These are phyloP conservation scores for Scartelaos histophorus DNA, from an alignment of 2,113 vertebrate species.

Conservation along the genomic window DNA sequence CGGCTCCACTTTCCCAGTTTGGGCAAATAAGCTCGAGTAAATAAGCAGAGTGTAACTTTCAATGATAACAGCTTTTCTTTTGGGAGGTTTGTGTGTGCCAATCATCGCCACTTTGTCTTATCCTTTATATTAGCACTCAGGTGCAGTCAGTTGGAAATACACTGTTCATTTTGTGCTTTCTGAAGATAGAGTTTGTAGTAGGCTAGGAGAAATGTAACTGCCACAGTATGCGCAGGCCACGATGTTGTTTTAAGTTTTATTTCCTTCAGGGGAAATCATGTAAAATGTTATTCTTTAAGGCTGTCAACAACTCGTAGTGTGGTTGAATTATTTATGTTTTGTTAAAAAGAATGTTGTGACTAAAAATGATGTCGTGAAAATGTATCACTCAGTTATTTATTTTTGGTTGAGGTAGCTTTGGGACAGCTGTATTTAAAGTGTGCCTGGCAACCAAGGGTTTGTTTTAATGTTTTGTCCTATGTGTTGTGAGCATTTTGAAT, in stretches of 20 bases:
- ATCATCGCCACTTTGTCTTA: constrained; percentile 17
- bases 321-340: constrained; percentile 6
- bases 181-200: constrained; percentile 23
- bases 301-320: not conserved
- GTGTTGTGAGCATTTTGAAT: not conserved
- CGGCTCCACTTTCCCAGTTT: not conserved
- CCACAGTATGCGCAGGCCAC: constrained; percentile 7
- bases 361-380: not conserved
- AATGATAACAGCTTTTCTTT: constrained; percentile 21
- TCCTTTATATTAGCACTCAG: constrained; percentile 43
- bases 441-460: not conserved
- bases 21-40: constrained; percentile 2
- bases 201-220: constrained; percentile 25
- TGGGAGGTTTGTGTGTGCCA: constrained; percentile 30
- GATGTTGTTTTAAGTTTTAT: constrained; percentile 10
- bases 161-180: constrained; percentile 43
- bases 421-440: not conserved
- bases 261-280: constrained; percentile 10
- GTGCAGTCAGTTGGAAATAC: constrained; percentile 34
- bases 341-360: not conserved
- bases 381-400: not conserved
- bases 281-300: not conserved
- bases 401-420: not conserved
- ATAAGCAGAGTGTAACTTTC: constrained; percentile 18
- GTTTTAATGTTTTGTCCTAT: not conserved